phyloP scores from a whole-genome alignment of 2,113 vertebrate species.

The Piprites chloris region DNA sequence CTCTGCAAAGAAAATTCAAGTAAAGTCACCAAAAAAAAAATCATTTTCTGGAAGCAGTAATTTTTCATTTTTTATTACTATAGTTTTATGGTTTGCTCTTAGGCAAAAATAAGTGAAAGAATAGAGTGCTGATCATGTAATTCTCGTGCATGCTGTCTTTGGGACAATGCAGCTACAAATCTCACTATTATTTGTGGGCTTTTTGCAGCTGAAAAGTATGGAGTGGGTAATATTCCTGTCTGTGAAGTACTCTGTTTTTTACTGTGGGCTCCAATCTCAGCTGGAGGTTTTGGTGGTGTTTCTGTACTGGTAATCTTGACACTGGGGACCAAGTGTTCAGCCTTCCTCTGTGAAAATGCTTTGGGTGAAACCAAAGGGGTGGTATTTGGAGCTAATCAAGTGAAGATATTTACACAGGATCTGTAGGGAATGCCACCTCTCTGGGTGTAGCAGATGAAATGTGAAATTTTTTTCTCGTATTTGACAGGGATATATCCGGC shows the following conservation, averaged over 20 bases:
- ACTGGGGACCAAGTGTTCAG: background rate
- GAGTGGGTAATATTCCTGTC: background rate
- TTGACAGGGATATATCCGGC: background rate
- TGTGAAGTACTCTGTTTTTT: background rate
- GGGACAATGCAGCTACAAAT: background rate
- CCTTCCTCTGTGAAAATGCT: background rate
- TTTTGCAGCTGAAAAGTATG: background rate
- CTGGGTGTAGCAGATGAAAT: background rate
- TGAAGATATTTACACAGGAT: background rate
- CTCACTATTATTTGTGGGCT: background rate
- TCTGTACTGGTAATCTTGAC: background rate
- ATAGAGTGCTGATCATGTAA: background rate
- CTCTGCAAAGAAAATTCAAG: background rate
- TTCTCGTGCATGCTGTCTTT: background rate
- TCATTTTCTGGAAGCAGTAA: background rate
- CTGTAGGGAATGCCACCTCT: background rate
- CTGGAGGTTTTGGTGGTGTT: background rate
- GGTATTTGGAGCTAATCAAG: background rate
- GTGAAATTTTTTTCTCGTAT: background rate
- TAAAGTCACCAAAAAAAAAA: background rate
- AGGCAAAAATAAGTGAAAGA: conserved; percentile 13
- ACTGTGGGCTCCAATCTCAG: background rate
- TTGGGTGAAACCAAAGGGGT: background rate
- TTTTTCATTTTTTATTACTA: conserved; percentile 17
- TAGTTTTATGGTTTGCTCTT: conserved; percentile 3